Evolutionary conservation across 1,140 invertebrate genomes (phyloP).

Genomic region (Maconellicoccus hirsutus): DNA sequence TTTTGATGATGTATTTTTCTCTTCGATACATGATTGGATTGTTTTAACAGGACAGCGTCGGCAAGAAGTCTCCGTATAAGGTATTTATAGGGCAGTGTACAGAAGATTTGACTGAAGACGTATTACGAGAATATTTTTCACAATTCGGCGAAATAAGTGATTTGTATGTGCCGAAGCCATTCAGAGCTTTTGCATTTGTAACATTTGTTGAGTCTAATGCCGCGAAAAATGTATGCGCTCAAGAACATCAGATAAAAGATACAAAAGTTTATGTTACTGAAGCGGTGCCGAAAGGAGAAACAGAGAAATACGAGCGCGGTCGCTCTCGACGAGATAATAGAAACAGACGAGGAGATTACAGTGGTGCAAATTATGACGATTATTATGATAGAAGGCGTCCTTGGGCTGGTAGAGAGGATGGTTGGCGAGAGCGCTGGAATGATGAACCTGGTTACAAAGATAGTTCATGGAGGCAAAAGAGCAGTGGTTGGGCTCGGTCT

Average conservation of each 20-base stretch:
- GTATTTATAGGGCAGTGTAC: slow-evolving; percentile 51
- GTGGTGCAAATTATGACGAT: slow-evolving; percentile 15
- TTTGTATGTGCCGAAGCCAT: slow-evolving; percentile 49
- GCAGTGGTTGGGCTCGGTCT: slow-evolving; percentile 20
- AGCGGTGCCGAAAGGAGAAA: slow-evolving; percentile 43
- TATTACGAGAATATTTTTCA: slow-evolving; percentile 47
- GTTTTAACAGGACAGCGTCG: slow-evolving; percentile 20
- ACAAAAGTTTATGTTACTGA: slow-evolving; percentile 50
- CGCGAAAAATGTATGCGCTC: slow-evolving; percentile 48
- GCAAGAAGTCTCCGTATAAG: slow-evolving; percentile 36
- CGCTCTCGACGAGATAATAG: not conserved
- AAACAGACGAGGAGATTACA: slow-evolving; percentile 1
- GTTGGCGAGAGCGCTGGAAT: slow-evolving; percentile 13
- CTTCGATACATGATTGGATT: slow-evolving; percentile 1
- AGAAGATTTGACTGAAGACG: slow-evolving; percentile 42
- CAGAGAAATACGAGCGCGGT: slow-evolving; percentile 28
- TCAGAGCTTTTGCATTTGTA: slow-evolving; percentile 51
- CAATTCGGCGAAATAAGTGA: slow-evolving; percentile 50
- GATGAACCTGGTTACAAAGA: slow-evolving; percentile 18
- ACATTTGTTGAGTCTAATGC: slow-evolving; percentile 48
- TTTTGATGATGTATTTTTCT: slow-evolving; percentile 4
- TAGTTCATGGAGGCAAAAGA: slow-evolving; percentile 10
- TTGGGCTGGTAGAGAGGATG: slow-evolving; percentile 22
- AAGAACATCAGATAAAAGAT: slow-evolving; percentile 53
- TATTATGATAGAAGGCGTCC: slow-evolving; percentile 22